A percentile compares a stretch with the other conserved stretches of the same genome.
phyloP scores from a whole-genome alignment of 2,888 invertebrate species.

The Acrocyrtus sp. region DNA sequence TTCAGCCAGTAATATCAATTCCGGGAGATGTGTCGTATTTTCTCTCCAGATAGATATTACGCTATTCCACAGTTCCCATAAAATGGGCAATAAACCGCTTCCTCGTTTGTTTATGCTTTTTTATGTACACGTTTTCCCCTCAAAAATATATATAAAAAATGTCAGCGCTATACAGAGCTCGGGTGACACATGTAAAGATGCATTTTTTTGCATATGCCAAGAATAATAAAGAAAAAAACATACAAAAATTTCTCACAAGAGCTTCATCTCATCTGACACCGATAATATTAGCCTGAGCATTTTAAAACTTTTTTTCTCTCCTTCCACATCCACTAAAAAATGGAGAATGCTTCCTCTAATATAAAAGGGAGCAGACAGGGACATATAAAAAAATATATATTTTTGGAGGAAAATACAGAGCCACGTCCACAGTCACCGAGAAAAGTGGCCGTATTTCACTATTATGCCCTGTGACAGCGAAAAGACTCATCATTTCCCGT shows the following conservation, averaged over 20 bases:
- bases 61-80: too few species aligned
- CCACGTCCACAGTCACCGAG: neutral
- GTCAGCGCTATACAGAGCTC: too few species aligned
- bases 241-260: too few species aligned
- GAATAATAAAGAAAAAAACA: constrained; percentile 33
- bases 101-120: too few species aligned
- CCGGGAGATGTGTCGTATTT: too few species aligned
- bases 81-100: constrained; percentile 28
- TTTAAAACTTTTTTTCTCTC: too few species aligned
- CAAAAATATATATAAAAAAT: neutral
- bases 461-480: neutral
- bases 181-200: too few species aligned
- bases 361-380: neutral
- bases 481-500: neutral
- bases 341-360: too few species aligned
- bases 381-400: constrained; percentile 9
- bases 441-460: neutral
- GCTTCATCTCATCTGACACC: constrained; percentile 31
- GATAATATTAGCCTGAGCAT: constrained; percentile 24
- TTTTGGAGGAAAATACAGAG: neutral
- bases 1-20: too few species aligned
- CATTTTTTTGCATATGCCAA: constrained; percentile 15
- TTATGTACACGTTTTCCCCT: constrained; percentile 4
- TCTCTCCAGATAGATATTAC: too few species aligned
- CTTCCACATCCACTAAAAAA: too few species aligned